A percentile compares a stretch with the other conserved stretches of the same genome.
These are phyloP conservation scores for Drosophila malerkotliana DNA, from an alignment of 1,140 invertebrate species.

Conservation along the genomic window DNA sequence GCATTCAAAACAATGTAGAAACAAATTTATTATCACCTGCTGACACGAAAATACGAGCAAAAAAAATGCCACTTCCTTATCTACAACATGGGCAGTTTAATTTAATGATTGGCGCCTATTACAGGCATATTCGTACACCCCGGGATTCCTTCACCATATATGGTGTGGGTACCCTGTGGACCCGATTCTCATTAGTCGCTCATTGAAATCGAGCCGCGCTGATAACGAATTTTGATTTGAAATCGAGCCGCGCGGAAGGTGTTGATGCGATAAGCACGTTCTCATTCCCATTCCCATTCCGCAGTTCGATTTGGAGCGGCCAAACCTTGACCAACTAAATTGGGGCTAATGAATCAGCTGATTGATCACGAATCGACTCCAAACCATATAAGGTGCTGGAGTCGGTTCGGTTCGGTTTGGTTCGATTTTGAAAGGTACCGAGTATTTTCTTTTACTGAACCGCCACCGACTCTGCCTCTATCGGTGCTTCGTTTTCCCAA, in stretches of 20 bases:
- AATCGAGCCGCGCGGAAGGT: constrained; percentile 31
- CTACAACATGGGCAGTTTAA: constrained; percentile 41
- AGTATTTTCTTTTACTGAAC: constrained; percentile 20
- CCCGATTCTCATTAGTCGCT: constrained; percentile 27
- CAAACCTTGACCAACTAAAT: constrained; percentile 72
- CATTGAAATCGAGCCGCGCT: constrained; percentile 25
- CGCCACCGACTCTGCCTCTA: neutral
- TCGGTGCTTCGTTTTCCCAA: constrained; percentile 23
- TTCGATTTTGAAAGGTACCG: constrained; percentile 36
- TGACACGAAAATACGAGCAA: constrained; percentile 2
- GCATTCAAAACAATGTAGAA: constrained; percentile 3
- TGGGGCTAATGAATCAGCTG: constrained; percentile 66
- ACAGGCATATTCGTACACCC: constrained; percentile 9
- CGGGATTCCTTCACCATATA: constrained; percentile 31
- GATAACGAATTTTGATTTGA: constrained; percentile 41
- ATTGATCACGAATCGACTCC: constrained; percentile 37
- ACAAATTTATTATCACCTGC: constrained; percentile 42
- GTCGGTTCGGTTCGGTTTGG: neutral
- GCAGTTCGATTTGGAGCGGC: constrained; percentile 20
- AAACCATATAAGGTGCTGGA: constrained; percentile 27
- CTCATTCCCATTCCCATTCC: neutral
- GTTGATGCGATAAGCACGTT: constrained; percentile 59
- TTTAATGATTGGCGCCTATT: constrained; percentile 46
- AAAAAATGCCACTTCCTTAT: constrained; percentile 45
- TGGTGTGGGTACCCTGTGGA: neutral